Base-by-base conservation (phyloP, 2,888 invertebrate species). In the Syrista parreyssii region DNA sequence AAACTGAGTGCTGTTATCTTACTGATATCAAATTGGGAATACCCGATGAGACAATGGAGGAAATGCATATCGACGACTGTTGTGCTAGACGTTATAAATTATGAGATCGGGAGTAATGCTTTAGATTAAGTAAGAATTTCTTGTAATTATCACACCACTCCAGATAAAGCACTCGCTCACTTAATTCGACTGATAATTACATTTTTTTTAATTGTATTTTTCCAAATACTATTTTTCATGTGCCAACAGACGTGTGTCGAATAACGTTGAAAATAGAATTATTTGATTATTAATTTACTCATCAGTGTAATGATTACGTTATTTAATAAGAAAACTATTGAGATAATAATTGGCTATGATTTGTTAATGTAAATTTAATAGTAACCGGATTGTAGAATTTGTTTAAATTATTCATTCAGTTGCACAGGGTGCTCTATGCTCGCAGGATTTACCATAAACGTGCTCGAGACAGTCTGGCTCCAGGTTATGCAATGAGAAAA, bases 251-350 rank as follows among this genome's bases (percentile, higher is more conserved):
- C 23, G 23, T 9, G 23, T 23, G 23, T 55, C 23, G 23, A 9
- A 0, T 55, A 2, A 73, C 31, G 55, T 68, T n/a, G n/a, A 73
- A 78, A 76, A 78, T 55, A 69, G 4, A 35, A 35, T 23, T 73
- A 73, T 11, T 12, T 3, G 0, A 11, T 36, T 12, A 32, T 23
- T 15, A 73, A 80, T 73, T 68, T 23, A 68, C n/a, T 35, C 33
- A 77, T 6, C 33, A 68, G 23, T 23, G 32, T 23, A 74, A 36
- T 9, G 34, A 4, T 72, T 15, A 34, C 23, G 55, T 40, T 40
- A 15, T 15, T 12, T 12, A 1, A 40, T 15, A 15, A 15, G 40
- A 36, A 12, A 36, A 40, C 0, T 4, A 40, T 40, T 40, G 4
- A 15, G 40, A 9, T 6, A 55, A 55, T 9, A 23, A 23, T 55